Conservation (phyloP, 2,113 vertebrate species). For the Columba janthina region DNA sequence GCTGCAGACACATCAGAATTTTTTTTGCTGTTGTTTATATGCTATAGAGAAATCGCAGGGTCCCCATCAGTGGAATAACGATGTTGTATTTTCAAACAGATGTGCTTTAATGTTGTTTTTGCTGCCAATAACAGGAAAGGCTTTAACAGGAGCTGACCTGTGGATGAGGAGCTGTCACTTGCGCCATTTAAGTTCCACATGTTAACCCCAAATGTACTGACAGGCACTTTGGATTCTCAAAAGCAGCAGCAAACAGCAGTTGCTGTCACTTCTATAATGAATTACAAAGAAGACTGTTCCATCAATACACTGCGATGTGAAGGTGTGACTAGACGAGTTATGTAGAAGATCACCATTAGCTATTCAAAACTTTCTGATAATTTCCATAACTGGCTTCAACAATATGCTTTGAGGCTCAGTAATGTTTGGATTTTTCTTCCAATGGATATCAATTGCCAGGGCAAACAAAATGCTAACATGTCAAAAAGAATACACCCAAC, state of each 20-base stretch:
- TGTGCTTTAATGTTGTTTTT: neutral
- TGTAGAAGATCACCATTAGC: neutral
- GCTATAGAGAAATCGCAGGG: neutral
- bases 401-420: neutral
- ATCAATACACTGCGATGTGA: neutral
- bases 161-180: neutral
- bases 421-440: neutral
- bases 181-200: neutral
- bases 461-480: neutral
- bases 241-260: neutral
- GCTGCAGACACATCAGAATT: neutral
- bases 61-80: neutral
- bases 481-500: neutral
- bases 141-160: neutral
- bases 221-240: neutral
- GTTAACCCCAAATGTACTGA: neutral
- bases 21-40: neutral
- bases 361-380: neutral
- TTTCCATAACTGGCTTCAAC: neutral
- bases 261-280: neutral
- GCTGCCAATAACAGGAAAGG: neutral
- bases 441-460: neutral
- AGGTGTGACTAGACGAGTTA: neutral
- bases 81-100: neutral
- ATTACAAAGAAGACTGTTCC: neutral